These are phyloP conservation scores for Nannoperca australis DNA, from an alignment of 2,797 vertebrate genomes.

Conservation along the genomic window DNA sequence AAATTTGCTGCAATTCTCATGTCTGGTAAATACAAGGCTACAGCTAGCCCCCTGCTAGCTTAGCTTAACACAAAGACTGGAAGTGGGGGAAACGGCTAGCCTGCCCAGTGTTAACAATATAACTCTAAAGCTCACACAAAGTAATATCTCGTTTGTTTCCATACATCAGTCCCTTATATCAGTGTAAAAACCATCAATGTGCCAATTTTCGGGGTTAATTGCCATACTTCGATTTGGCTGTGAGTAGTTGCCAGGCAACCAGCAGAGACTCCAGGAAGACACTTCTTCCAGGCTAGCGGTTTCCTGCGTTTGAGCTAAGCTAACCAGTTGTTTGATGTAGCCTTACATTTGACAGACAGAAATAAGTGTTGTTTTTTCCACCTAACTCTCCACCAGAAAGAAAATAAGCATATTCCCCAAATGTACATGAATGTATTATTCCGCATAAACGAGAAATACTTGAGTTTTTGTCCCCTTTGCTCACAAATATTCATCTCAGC, in stretches of 20 bases:
- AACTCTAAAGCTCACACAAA: too few species aligned
- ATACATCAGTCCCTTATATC: too few species aligned
- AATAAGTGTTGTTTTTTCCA: not conserved
- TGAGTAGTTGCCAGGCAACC: not conserved
- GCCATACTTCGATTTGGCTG: not conserved
- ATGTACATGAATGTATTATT: not conserved
- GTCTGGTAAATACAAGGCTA: too few species aligned
- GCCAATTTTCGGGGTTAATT: not conserved
- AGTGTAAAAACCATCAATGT: not conserved
- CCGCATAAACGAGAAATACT: not conserved
- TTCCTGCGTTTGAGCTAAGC: not conserved
- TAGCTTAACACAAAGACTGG: too few species aligned
- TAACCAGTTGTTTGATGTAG: not conserved
- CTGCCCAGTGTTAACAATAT: too few species aligned
- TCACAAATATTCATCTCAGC: slow-evolving; percentile 2
- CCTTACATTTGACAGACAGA: not conserved
- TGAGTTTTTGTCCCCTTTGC: not conserved
- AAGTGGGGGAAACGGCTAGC: too few species aligned
- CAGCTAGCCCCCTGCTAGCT: too few species aligned
- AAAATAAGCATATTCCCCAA: not conserved
- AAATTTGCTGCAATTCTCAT: too few species aligned
- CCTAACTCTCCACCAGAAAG: not conserved
- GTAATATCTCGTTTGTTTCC: not conserved
- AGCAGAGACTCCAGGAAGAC: not conserved
- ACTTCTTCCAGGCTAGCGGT: not conserved